Evolutionary conservation across 2,797 vertebrate genomes (phyloP).

Genomic region (Eulemur coronatus): DNA sequence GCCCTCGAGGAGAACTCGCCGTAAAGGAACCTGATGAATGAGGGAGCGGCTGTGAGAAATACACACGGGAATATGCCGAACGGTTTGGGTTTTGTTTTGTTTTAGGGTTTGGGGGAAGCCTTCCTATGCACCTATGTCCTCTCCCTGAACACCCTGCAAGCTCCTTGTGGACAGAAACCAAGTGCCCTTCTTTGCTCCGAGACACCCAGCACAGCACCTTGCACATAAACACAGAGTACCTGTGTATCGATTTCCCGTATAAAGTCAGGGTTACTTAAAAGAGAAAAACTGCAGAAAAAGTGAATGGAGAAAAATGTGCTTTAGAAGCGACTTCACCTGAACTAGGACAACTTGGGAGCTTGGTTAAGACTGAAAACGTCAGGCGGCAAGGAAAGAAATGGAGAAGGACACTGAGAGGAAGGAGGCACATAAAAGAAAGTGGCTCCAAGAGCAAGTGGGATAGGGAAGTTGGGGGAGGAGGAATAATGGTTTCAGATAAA

Average conservation of each 20-base stretch:
- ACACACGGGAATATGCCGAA: not conserved
- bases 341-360: not conserved
- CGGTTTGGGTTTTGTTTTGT: not conserved
- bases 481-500: slow-evolving; percentile 45
- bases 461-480: not conserved
- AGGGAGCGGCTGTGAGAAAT: not conserved
- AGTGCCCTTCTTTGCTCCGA: not conserved
- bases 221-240: not conserved
- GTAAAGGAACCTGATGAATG: not conserved
- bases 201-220: not conserved
- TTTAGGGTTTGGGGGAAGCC: not conserved
- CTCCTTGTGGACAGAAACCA: not conserved
- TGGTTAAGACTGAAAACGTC: not conserved
- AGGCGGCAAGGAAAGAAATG: not conserved
- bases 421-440: not conserved
- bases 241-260: not conserved
- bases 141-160: not conserved
- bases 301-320: not conserved
- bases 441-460: slow-evolving; percentile 4
- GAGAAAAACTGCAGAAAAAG: not conserved
- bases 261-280: not conserved
- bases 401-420: not conserved
- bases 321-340: not conserved
- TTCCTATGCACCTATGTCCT: not conserved
- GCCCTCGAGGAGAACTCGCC: not conserved